Evolutionary conservation across 2,888 invertebrate genomes (phyloP), one percentile per base, ranked within the genome.

Genomic region (Mythimna loreyi): DNA sequence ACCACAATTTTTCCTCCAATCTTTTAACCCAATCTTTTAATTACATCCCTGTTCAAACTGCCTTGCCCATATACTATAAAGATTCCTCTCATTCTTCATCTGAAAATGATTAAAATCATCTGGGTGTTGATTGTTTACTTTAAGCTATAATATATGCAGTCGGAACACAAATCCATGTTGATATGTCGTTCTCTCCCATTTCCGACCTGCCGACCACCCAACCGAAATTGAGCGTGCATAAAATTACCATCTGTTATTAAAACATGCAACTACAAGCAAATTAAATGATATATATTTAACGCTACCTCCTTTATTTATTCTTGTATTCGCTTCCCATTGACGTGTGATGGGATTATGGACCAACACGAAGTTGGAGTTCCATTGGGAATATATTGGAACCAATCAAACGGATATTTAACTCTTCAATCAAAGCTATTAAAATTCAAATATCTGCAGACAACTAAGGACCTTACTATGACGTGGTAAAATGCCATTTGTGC

Each of bases 171-270:
- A 60, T 21, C 28, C 69, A 49, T 75, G 60, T 45, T 74, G 58
- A 78, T 65, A 50, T n/a, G 74, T 75, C 19, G 43, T 56, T 57
- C 40, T 65, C 19, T 57, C 33, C 50, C 58, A 67, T 66, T 78
- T 81, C 81, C 81, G 67, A 75, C 65, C 69, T 30, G 40, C 68
- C 84, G 90, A 88, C 90, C 91, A 89, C 90, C 90, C 91, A 87
- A 66, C 72, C 77, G 55, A 87, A 85, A 87, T 84, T 78, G 84
- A 83, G 75, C 82, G 62, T 80, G 90, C 91, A 92, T 92, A 91
- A 91, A 90, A 91, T 91, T 87, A 88, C 86, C 89, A 92, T 92
- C 90, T 86, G 85, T 92, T 89, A 89, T 86, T 87, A 85, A 87
- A 86, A 81, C 82, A 75, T 79, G 82, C 84, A 72, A 82, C 75